phyloP scores from a whole-genome alignment of 2,888 invertebrate species.

The Plemyria rubiginata region DNA sequence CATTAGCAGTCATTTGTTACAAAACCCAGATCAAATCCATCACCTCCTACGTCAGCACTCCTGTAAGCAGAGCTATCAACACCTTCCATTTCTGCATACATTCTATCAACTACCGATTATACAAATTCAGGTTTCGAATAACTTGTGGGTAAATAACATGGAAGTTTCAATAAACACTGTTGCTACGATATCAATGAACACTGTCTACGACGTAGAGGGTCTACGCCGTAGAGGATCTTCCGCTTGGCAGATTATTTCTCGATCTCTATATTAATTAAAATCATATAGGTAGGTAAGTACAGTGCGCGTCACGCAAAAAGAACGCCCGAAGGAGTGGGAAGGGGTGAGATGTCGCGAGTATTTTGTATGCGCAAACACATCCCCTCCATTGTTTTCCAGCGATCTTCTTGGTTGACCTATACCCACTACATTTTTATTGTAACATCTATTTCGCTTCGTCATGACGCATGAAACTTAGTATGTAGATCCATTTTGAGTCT shows the following conservation, averaged over 20 bases:
- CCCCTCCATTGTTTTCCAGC: too few species aligned
- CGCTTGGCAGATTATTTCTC: too few species aligned
- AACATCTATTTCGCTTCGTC: slow-evolving; percentile 10
- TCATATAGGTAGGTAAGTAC: too few species aligned
- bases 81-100: slow-evolving; percentile 12
- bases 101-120: slow-evolving; percentile 6
- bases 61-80: slow-evolving; percentile 9
- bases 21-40: not conserved
- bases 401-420: too few species aligned
- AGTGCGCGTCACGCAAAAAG: too few species aligned
- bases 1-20: not conserved
- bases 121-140: slow-evolving; percentile 6
- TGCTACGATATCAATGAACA: not conserved
- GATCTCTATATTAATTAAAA: too few species aligned
- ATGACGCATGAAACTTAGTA: slow-evolving; percentile 21
- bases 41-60: not conserved
- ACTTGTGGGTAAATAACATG: not conserved
- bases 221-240: not conserved
- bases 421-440: not conserved
- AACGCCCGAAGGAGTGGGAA: too few species aligned
- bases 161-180: too few species aligned
- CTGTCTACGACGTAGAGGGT: not conserved
- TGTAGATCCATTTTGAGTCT: slow-evolving; percentile 27
- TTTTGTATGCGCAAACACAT: too few species aligned
- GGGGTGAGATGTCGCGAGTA: too few species aligned